Evolutionary conservation across 2,113 vertebrate genomes (phyloP), one percentile per base, ranked within the genome.

Genomic region (Gulo gulo): DNA sequence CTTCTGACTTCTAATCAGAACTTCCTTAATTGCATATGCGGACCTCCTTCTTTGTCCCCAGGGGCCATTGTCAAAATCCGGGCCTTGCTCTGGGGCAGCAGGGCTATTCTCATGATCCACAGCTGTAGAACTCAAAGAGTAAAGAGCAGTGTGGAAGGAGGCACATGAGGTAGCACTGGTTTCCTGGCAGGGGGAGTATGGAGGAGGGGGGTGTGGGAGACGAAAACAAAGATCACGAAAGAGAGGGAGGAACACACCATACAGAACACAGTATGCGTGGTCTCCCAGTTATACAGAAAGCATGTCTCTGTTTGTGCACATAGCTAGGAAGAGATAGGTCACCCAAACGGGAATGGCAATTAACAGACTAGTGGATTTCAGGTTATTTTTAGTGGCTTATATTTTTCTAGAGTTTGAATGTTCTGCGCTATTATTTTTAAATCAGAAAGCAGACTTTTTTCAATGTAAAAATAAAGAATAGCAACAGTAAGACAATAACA

Each of bases 351-450:
- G n/a, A 6, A 29, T 31, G 39, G 29, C n/a, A 31, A 67, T 42
- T n/a, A 86, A 86, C 23, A 83, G 47, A 5, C 31, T 23, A 79
- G 42, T 47, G n/a, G 26, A 39, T 82, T 96, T 96, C 71, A 65
- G 15, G 26, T 71, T 67, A 55, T 42, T 55, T 93, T 96, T 71
- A n/a, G 6, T 74, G 34, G 80, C 63, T 91, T 34, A 18, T 47
- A 7, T 69, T 84, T 55, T 73, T 86, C 34, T 34, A 65, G 50
- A 79, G 34, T 67, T 59, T 55, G 45, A 65, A 65, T 73, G 50
- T 91, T 90, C 78, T 76, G 1, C 11, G 47, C 20, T 89, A 36
- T 67, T 89, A 47, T 88, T 79, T 80, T 67, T 52, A 95, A 81
- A 91, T 67, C 39, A 69, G n/a, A 73, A 95, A 92, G 39, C 21